Percentiles rank a stretch among this genome's conserved stretches.
These are phyloP conservation scores for Mayetiola destructor DNA, from an alignment of 2,888 invertebrate genomes.

Conservation along the genomic window DNA sequence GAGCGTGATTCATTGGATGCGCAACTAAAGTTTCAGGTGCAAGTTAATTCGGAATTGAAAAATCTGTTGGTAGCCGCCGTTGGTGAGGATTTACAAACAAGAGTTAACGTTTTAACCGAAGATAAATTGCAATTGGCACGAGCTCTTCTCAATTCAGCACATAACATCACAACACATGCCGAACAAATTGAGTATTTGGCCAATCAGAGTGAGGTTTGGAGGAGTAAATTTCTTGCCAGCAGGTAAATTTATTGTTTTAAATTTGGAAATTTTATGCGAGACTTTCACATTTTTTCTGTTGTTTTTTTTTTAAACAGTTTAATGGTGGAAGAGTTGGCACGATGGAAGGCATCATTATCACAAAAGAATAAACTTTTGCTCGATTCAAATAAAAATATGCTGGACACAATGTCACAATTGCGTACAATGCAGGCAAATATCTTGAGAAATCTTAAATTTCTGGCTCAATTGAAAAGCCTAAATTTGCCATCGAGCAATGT, in stretches of 20 bases:
- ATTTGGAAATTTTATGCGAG: background rate
- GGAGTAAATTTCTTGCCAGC: conserved; percentile 89
- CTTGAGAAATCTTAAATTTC: conserved; percentile 31
- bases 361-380: conserved; percentile 37
- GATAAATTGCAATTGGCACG: conserved; percentile 79
- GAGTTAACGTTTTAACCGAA: conserved; percentile 80
- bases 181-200: conserved; percentile 88
- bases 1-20: conserved; percentile 60
- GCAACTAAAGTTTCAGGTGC: conserved; percentile 73
- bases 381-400: conserved; percentile 29
- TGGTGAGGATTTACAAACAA: conserved; percentile 81
- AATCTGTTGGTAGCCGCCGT: conserved; percentile 86
- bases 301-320: conserved; percentile 43
- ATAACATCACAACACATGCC: conserved; percentile 73
- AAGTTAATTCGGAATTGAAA: conserved; percentile 84
- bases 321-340: conserved; percentile 82
- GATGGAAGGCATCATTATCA: conserved; percentile 66
- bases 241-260: conserved; percentile 40
- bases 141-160: conserved; percentile 71
- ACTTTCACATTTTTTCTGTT: background rate
- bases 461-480: conserved; percentile 30
- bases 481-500: conserved; percentile 32
- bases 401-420: conserved; percentile 31
- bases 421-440: conserved; percentile 34
- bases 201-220: conserved; percentile 92